Evolutionary conservation across 2,888 invertebrate species (phyloP), one percentile per base, ranked within the genome.

Genomic region (Chrysodeixis includens): DNA sequence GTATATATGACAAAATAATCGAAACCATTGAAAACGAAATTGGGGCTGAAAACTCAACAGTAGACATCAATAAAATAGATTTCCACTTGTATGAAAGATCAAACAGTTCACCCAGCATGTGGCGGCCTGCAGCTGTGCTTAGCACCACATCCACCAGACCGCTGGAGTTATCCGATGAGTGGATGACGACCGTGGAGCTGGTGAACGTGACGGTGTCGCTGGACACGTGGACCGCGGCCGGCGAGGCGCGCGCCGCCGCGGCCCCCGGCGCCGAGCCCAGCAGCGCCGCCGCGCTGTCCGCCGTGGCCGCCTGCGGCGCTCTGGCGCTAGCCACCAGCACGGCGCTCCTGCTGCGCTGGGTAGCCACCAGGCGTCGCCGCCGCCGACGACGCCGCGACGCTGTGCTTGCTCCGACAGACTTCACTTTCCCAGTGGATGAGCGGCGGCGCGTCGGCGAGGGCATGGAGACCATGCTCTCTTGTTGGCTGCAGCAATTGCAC

Each of bases 391-490:
- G 82, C 63, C 71, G 81, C 56, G 78, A 85, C 78, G 79, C 84
- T 62, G 81, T 90, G 77, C 83, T 88, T 5, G 59, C 80, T n/a
- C 77, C 85, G 9, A 61, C 66, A 0, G 86, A 90, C 65, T 87
- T 90, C 75, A 71, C 84, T 20, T 88, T 88, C 76, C 88, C 92
- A 74, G 83, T 88, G 78, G 85, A 90, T 74, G 93, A 92, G 78
- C 86, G 85, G 44, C 88, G 90, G 5, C 89, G 92, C 68, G 90
- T 93, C 46, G 93, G 91, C 55, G 97, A 97, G 87, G 98, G 98
- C 66, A 97, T 98, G 90, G 98, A 98, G 90, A 97, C 97, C 63
- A 97, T 98, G 97, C 95, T 98, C 18, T 97, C 97, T 83, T 98
- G 98, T 87, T 98, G 97, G 97, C 91, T 98, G 71, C 97, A 98